Evolutionary conservation across 2,888 invertebrate species (phyloP), one percentile per base, ranked within the genome.

Genomic region (Epinotia demarniana): DNA sequence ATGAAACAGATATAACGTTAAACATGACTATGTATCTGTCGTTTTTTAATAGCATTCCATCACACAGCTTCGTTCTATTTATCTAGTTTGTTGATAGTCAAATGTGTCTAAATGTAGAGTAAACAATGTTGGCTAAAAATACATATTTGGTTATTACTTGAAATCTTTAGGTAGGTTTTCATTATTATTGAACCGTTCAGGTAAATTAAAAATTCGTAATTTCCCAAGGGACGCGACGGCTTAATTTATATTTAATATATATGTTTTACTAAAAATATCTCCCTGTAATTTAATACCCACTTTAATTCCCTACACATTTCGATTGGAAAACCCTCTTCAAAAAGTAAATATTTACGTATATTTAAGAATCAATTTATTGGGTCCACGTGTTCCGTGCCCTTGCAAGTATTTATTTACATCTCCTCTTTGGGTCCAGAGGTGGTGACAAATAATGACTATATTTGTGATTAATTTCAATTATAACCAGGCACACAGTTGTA

Each of bases 311-410:
- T 19, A 46, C 23, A 16, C 12, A 27, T 23, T 69, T 63, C 49
- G 57, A 74, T 39, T 89, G 90, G 90, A 81, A 80, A 81, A 79
- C 79, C 84, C 87, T 87, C 89, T 90, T 83, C 76, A 80, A 78
- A 83, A 76, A 75, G 84, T 85, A 89, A 91, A 91, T 86, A 89
- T 78, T 82, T 85, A 87, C 89, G 88, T 83, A 87, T 84, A n/a
- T n/a, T n/a, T n/a, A 79, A n/a, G 82, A 85, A 84, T 85, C 80
- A 86, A 87, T 86, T 87, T 83, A 87, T 87, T 87, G 81, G 79
- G 76, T 80, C 80, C 80, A 73, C 64, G 77, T 76, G 72, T 79
- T 82, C 82, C 83, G 8, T 81, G 82, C 82, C 84, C 81, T 81
- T 84, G 73, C 80, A 82, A 84, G 84, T 81, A 82, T 81, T 77